phyloP scores from a whole-genome alignment of 2,797 vertebrate genomes.

The Micrastur ruficollis region DNA sequence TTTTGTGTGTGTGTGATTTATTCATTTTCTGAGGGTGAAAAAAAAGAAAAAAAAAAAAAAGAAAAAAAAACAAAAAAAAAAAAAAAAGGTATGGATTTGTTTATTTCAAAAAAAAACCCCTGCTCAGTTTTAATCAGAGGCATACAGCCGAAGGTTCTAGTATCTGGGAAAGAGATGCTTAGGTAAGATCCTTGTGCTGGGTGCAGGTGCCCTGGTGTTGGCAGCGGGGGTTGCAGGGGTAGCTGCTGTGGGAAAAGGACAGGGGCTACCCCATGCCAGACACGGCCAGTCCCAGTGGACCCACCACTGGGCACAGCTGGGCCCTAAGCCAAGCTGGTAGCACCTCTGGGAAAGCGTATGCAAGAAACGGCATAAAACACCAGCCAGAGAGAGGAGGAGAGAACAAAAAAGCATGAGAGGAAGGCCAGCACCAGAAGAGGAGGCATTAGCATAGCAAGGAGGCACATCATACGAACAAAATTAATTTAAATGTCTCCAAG shows the following conservation, averaged over 20 bases:
- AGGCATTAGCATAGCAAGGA: not conserved
- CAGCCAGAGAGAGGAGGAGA: rapidly evolving
- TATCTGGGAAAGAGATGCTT: not conserved
- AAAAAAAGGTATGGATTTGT: not conserved
- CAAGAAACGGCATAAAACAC: not conserved
- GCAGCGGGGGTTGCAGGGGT: not conserved
- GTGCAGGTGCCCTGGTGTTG: not conserved
- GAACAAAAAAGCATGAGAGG: not conserved
- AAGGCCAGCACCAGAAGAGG: rapidly evolving
- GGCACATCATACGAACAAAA: not conserved
- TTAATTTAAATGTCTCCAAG: not conserved
- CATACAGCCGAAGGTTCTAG: not conserved
- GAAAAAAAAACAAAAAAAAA: not conserved
- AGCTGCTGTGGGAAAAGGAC: no score
- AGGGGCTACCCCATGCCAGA: rapidly evolving
- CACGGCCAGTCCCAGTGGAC: rapidly evolving
- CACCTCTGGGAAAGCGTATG: not conserved
- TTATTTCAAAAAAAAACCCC: not conserved
- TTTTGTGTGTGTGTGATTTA: not conserved
- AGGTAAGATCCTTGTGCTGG: not conserved
- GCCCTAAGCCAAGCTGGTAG: not conserved
- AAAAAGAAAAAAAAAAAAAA: not conserved
- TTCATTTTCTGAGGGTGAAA: not conserved
- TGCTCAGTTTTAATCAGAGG: not conserved
- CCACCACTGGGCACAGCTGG: not conserved